Evolutionary conservation across 2,113 vertebrate genomes (phyloP), one percentile per base, ranked within the genome.

Genomic region (Desmodus rotundus): DNA sequence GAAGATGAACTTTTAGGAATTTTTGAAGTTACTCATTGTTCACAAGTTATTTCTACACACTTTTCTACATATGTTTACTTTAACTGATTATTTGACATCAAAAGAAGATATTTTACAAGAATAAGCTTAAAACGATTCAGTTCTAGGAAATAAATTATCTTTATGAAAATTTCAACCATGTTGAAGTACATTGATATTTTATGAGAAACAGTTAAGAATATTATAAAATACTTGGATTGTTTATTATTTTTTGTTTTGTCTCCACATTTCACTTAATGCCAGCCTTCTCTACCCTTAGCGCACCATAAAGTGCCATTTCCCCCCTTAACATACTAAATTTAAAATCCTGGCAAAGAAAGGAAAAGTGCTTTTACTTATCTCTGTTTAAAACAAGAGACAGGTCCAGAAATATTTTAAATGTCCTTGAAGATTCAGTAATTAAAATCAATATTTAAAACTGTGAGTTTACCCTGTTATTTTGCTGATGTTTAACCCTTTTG

Each of bases 401-500:
- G 8, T 17, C 17, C 12, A 58, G 63, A 93, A 80, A 78, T 52
- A 2, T 78, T 95, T 96, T 65, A 17, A 73, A 50, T 77, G 94
- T 43, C 0, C 56, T 63, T 43, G 41, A 91, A 73, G 65, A 36
- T 45, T 91, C 1, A 61, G 31, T 87, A 45, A 85, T 87, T 70
- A 58, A 41, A 36, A 82, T 36, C 12, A 95, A 38, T 17, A 45
- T 80, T n/a, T 61, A 33, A 45, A 95, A 87, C 38, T 54, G 28
- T 26, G 52, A 73, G 65, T 74, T 83, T 52, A 95, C 81, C 96
- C 97, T 93, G 26, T 95, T 89, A 61, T 88, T 97, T 95, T 96
- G 78, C 43, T 89, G 89, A 78, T 97, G 98, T 96, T 98, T 98
- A 92, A 98, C 98, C 81, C 96, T 98, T 98, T 96, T 54, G 97